phyloP scores from a whole-genome alignment of 2,888 invertebrate species.

The Coenonympha glycerion region DNA sequence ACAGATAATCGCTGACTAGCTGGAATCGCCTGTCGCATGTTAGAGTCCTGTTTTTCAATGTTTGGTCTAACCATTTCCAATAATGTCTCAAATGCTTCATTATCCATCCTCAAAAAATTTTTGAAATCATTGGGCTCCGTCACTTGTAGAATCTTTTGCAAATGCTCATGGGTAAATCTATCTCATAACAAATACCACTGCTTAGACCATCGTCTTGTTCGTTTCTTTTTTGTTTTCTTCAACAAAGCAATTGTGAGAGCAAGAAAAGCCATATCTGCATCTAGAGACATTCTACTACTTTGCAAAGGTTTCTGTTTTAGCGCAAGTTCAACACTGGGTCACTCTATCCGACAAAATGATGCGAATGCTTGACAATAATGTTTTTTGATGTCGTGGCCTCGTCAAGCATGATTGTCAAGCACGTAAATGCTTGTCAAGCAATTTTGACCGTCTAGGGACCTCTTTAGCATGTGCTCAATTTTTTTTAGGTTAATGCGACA shows the following conservation, averaged over 20 bases:
- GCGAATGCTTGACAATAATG: too few species aligned
- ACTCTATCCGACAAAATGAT: too few species aligned
- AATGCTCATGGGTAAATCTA: not conserved
- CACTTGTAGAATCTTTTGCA: not conserved
- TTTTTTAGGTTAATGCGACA: too few species aligned
- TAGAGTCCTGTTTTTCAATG: not conserved
- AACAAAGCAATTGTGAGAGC: not conserved
- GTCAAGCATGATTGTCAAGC: too few species aligned
- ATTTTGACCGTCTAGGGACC: too few species aligned
- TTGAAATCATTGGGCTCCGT: not conserved
- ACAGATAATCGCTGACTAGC: not conserved
- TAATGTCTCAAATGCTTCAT: not conserved
- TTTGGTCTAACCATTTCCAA: not conserved
- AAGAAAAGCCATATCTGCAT: not conserved
- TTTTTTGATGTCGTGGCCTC: too few species aligned
- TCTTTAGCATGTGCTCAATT: too few species aligned
- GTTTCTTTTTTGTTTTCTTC: not conserved
- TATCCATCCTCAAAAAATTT: not conserved
- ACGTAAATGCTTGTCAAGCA: too few species aligned
- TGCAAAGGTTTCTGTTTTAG: too few species aligned
- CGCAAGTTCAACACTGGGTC: too few species aligned
- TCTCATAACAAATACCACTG: not conserved
- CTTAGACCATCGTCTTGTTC: not conserved
- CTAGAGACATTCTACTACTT: too few species aligned
- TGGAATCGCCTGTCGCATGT: not conserved